Conservation (phyloP, 2,888 invertebrate genomes). For the Lithophane leautieri region DNA sequence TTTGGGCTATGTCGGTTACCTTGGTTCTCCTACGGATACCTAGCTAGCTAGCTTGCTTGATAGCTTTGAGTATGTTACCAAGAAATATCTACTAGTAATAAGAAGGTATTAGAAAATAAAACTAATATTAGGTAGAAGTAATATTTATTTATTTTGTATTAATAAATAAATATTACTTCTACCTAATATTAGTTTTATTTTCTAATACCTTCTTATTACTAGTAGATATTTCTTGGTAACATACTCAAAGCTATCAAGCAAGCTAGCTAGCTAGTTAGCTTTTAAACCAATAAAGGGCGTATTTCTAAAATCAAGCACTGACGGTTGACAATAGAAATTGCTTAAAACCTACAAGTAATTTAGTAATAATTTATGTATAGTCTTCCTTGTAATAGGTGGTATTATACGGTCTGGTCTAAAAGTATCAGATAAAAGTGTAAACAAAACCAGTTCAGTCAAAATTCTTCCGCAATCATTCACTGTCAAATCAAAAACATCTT, state of each 20-base stretch:
- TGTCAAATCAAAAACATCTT: neutral
- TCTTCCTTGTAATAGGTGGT: neutral
- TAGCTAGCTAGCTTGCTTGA: no score
- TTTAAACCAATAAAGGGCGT: neutral
- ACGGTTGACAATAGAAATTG: slow-evolving; percentile 65
- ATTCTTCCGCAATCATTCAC: no score
- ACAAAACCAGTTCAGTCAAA: no score
- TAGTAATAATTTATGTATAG: neutral
- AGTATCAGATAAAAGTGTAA: no score
- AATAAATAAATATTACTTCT: slow-evolving; percentile 47
- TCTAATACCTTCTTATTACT: neutral
- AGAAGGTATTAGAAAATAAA: slow-evolving; percentile 11
- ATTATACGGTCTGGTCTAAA: neutral
- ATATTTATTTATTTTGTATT: slow-evolving; percentile 49
- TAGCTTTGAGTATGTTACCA: slow-evolving; percentile 45
- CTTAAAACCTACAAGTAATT: neutral
- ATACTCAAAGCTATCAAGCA: slow-evolving; percentile 3
- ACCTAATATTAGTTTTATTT: slow-evolving; percentile 17
- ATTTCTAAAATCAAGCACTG: slow-evolving; percentile 64
- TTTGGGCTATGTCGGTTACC: no score
- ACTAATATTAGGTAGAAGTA: slow-evolving; percentile 26
- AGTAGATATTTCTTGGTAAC: slow-evolving; percentile 44
- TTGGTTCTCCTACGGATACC: no score
- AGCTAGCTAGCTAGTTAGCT: neutral
- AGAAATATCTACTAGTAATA: slow-evolving; percentile 2